These are phyloP conservation scores for Anthopleura sola DNA, from an alignment of 64 coral and sea anemone genomes.

Conservation along the genomic window DNA sequence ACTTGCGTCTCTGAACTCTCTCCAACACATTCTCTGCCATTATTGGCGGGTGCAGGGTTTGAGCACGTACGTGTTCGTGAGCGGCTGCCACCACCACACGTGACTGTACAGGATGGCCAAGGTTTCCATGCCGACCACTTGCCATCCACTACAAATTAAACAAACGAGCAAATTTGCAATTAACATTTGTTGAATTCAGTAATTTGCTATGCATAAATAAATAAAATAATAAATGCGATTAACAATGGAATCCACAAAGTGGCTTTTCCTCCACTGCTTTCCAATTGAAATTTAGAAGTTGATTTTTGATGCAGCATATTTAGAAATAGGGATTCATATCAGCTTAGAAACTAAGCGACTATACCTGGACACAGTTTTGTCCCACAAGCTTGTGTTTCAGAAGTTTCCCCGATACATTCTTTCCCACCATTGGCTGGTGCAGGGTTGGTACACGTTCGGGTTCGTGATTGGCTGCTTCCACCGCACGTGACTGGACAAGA, in stretches of 20 bases:
- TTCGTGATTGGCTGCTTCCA: slow-evolving; percentile 21
- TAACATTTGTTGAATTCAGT: neutral
- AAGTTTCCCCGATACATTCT: slow-evolving; percentile 13
- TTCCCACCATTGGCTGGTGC: slow-evolving; percentile 24
- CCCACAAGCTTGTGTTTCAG: slow-evolving; percentile 30
- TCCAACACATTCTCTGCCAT: neutral
- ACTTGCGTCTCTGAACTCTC: neutral
- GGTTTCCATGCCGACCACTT: neutral
- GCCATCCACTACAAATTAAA: neutral
- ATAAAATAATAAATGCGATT: too few species aligned
- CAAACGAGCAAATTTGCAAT: neutral
- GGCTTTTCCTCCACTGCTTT: too few species aligned
- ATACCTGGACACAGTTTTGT: slow-evolving; percentile 33
- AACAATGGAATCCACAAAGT: too few species aligned
- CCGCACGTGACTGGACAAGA: slow-evolving; percentile 27
- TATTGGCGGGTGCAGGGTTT: slow-evolving; percentile 21
- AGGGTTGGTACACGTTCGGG: slow-evolving; percentile 33
- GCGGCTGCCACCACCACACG: slow-evolving; percentile 33
- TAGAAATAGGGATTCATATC: too few species aligned
- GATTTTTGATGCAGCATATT: too few species aligned
- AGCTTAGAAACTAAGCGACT: too few species aligned
- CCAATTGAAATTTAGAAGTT: too few species aligned
- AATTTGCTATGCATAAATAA: too few species aligned
- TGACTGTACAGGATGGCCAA: neutral
- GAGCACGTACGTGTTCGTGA: slow-evolving; percentile 5